phyloP scores from a whole-genome alignment of 2,113 vertebrate genomes.

The Agapornis roseicollis region DNA sequence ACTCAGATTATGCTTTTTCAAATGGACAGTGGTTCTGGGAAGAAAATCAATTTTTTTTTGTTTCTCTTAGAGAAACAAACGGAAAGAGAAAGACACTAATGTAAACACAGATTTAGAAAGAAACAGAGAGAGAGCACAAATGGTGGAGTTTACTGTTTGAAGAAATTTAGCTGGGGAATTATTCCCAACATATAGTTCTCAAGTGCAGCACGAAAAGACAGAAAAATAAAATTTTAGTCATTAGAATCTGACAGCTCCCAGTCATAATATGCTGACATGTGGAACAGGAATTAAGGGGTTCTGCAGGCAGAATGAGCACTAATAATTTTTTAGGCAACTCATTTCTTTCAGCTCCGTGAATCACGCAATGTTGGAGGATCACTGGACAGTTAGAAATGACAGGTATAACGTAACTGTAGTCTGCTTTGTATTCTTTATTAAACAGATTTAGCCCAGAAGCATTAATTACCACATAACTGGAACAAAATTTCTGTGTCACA shows the following conservation, averaged over 20 bases:
- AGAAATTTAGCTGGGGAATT: conserved; percentile 56
- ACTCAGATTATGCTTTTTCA: conserved; percentile 29
- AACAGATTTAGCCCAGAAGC: conserved; percentile 34
- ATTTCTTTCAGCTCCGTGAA: conserved; percentile 63
- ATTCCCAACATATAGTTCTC: conserved; percentile 67
- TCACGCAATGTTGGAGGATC: not conserved
- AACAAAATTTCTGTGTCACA: not conserved
- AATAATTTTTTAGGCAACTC: conserved; percentile 66
- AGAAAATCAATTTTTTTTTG: not conserved
- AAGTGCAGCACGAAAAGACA: conserved; percentile 68
- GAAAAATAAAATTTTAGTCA: conserved; percentile 73
- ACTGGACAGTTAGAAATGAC: conserved; percentile 64
- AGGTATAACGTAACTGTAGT: conserved; percentile 7
- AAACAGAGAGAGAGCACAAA: not conserved
- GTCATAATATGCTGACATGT: conserved; percentile 76
- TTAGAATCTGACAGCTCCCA: conserved; percentile 74
- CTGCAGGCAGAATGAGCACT: conserved; percentile 42
- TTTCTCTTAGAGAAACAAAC: not conserved
- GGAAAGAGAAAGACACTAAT: not conserved
- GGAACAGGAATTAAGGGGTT: conserved; percentile 71
- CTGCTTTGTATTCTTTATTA: conserved; percentile 29
- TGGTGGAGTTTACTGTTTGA: conserved; percentile 28
- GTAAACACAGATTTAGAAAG: conserved; percentile 23
- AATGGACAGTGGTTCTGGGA: conserved; percentile 26
- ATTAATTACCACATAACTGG: conserved; percentile 29